phyloP scores from a whole-genome alignment of 2,113 vertebrate species.

The Raja brachyura region DNA sequence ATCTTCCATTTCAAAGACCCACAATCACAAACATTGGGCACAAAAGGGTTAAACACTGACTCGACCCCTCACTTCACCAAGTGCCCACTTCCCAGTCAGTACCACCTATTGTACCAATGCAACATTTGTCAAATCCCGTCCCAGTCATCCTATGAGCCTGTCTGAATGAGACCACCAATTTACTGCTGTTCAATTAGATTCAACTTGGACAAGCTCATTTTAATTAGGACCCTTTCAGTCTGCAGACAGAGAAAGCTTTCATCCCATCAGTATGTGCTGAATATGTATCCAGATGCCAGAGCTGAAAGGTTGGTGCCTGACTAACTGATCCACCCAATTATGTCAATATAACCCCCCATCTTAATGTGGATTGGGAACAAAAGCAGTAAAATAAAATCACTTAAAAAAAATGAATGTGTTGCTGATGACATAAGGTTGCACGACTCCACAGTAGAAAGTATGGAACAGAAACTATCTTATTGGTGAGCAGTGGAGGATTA shows the following conservation, averaged over 20 bases:
- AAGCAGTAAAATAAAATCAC: background rate
- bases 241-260: background rate
- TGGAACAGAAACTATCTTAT: background rate
- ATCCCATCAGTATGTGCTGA: background rate
- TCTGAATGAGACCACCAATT: background rate
- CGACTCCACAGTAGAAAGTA: background rate
- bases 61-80: background rate
- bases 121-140: background rate
- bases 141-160: background rate
- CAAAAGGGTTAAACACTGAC: background rate
- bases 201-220: background rate
- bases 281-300: background rate
- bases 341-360: background rate
- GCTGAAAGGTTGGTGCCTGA: background rate
- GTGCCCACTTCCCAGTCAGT: background rate
- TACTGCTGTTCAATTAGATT: background rate
- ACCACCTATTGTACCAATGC: background rate
- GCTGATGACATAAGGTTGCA: background rate
- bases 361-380: background rate
- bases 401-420: background rate
- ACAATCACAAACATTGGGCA: background rate
- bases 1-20: slow-evolving; percentile 14
- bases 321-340: background rate
- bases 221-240: background rate
- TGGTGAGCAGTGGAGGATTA: background rate